Evolutionary conservation across 1,140 invertebrate species (phyloP), one percentile per base, ranked within the genome.

Genomic region (Drosophila ironensis): DNA sequence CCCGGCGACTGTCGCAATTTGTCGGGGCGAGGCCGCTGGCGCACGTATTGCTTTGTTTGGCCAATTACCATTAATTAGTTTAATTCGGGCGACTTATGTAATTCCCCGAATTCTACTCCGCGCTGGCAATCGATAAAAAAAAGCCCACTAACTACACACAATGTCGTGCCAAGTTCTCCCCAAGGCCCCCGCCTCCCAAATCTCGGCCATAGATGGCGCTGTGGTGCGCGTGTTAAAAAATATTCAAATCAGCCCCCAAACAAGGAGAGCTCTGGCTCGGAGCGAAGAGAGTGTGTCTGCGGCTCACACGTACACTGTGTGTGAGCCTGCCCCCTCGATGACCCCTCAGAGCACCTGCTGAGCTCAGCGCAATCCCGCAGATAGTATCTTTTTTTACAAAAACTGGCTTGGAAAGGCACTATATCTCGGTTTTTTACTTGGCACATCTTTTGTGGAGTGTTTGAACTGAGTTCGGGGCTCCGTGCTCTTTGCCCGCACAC

Each of bases 191-290:
- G 25, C 51, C 57, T 38, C 28, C 3, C 14, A 64, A 86, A 84
- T 86, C 74, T 80, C 74, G 60, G 56, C 74, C 70, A 78, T 84
- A 84, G 78, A 75, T 78, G 78, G 78, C 78, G 78, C 78, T 84
- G 40, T 25, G 42, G 45, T 66, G 52, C 54, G 73, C 46, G 54
- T 50, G 52, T 70, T 47, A 51, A 66, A 53, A 51, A 66, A 53
- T 84, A 84, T 84, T 84, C 81, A 84, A 84, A 84, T 78, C 78
- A 74, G 74, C 69, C 73, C 73, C 78, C 61, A 60, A 51, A 25
- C 51, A 45, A 30, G 12, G 20, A 64, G 19, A 61, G 22, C 33
- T 61, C 30, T 45, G 41, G 38, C 45, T 53, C 59, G 28, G 53
- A 56, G 53, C 25, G 33, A 22, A 7, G 14, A 72, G 68, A 52